These are phyloP conservation scores for Steinernema khuongi DNA, from an alignment of 1,140 invertebrate species.

Conservation along the genomic window DNA sequence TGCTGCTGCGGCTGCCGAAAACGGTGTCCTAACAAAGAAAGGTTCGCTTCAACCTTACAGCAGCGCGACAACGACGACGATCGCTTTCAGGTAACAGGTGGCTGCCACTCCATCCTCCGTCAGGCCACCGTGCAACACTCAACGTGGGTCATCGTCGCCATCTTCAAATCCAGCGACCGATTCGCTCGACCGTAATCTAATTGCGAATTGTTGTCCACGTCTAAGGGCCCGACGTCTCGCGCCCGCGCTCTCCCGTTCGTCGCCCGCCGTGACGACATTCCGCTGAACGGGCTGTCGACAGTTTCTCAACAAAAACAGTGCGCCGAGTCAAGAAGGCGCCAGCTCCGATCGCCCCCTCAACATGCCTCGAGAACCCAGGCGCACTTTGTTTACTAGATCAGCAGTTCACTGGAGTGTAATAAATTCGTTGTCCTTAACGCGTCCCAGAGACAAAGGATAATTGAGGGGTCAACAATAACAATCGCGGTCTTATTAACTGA, in stretches of 20 bases:
- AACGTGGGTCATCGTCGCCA: neutral
- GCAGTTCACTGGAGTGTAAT: neutral
- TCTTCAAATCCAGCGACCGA: conserved; percentile 11
- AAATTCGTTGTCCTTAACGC: conserved; percentile 5
- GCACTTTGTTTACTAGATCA: neutral
- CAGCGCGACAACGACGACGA: too few species aligned
- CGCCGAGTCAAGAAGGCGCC: neutral
- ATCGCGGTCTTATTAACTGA: neutral
- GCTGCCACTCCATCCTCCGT: neutral
- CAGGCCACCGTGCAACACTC: neutral
- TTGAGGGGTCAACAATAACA: conserved; percentile 8
- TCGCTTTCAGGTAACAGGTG: conserved; percentile 11
- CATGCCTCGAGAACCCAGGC: too few species aligned
- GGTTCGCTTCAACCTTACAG: too few species aligned
- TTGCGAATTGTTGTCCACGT: conserved; percentile 14
- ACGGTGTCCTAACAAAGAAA: too few species aligned
- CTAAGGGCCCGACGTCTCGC: neutral
- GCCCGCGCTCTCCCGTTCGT: neutral
- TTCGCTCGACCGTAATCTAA: conserved; percentile 1
- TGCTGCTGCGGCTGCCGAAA: too few species aligned
- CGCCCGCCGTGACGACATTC: neutral
- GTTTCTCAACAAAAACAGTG: neutral
- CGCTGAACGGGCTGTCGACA: neutral
- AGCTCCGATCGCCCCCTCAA: too few species aligned
- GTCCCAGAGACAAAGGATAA: conserved; percentile 8